Percentiles rank a stretch among this genome's conserved stretches.
Evolutionary conservation across 2,797 vertebrate genomes (phyloP).

Genomic region (Mycteria americana): DNA sequence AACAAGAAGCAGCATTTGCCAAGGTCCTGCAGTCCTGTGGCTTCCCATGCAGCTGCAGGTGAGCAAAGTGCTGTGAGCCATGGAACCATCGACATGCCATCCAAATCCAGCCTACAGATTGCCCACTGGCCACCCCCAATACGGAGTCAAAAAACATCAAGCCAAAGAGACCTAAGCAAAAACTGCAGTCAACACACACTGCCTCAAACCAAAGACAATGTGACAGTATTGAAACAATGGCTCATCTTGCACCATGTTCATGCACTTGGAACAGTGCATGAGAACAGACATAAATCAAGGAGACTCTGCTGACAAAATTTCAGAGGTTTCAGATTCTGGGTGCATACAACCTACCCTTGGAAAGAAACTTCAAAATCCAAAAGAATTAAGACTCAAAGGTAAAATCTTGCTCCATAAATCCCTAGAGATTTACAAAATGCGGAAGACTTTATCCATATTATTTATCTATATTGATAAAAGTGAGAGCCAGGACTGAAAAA

Average conservation of each 20-base stretch:
- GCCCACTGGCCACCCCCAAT: not conserved
- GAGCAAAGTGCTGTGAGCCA: not conserved
- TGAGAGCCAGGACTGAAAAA: not conserved
- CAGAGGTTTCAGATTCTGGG: not conserved
- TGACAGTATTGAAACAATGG: not conserved
- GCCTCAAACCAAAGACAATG: not conserved
- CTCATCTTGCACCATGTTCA: not conserved
- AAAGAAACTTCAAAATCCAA: not conserved
- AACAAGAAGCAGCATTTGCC: not conserved
- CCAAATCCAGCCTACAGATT: not conserved
- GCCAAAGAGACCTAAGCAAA: not conserved
- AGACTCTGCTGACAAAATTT: not conserved
- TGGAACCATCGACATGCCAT: not conserved
- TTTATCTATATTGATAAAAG: not conserved
- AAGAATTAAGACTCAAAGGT: not conserved
- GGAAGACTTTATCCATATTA: not conserved
- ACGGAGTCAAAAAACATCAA: not conserved
- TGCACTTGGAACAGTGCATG: not conserved
- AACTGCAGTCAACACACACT: not conserved
- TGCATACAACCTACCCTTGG: not conserved
- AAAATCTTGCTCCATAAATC: not conserved
- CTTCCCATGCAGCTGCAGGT: not conserved
- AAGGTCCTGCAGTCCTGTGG: not conserved
- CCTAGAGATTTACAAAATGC: not conserved
- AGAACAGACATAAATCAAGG: not conserved